phyloP scores from a whole-genome alignment of 2,113 vertebrate genomes.

The Myocastor coypus region DNA sequence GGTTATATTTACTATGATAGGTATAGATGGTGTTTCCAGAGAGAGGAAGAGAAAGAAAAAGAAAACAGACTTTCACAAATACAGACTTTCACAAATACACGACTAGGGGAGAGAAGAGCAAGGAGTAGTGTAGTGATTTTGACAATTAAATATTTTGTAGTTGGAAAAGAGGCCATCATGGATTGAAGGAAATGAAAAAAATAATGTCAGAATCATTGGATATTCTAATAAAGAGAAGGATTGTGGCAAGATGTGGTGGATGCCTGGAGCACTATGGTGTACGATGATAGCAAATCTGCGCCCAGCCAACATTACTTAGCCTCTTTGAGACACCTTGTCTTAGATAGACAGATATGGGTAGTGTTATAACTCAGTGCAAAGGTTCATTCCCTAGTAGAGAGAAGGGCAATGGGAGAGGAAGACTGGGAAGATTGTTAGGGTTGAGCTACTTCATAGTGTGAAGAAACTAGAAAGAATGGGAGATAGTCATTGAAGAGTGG shows the following conservation, averaged over 20 bases:
- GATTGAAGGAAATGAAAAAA: neutral
- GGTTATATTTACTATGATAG: neutral
- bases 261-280: neutral
- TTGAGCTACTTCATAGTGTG: slow-evolving; percentile 23
- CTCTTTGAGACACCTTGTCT: neutral
- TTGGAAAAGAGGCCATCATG: neutral
- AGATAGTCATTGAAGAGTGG: neutral
- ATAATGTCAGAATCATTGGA: neutral
- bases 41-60: neutral
- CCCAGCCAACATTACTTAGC: neutral
- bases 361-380: neutral
- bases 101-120: neutral
- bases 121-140: neutral
- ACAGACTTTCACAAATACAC: neutral
- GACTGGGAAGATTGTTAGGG: neutral
- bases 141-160: slow-evolving; percentile 32
- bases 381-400: neutral
- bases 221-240: neutral
- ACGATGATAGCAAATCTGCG: neutral
- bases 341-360: neutral
- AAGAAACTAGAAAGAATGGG: slow-evolving; percentile 5
- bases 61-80: neutral
- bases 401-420: neutral
- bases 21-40: neutral
- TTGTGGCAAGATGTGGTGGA: neutral